Conservation (phyloP, 2,888 invertebrate species). For the Ctena decussata region DNA sequence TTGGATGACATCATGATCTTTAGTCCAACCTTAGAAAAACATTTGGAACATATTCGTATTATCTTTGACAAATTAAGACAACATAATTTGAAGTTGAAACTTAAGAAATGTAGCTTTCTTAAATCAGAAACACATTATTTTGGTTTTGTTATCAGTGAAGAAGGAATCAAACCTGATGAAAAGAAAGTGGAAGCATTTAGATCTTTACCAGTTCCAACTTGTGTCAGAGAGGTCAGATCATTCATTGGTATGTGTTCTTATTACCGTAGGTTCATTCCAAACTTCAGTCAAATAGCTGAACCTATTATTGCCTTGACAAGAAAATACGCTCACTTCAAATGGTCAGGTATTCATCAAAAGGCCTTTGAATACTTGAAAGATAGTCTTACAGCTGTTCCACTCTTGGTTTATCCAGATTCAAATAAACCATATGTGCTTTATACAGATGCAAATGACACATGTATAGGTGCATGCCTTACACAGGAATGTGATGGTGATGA, state of each 20-base stretch:
- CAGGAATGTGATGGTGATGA: constrained; percentile 12
- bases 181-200: constrained; percentile 38
- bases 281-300: constrained; percentile 39
- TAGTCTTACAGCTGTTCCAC: constrained; percentile 5
- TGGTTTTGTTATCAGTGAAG: constrained; percentile 32
- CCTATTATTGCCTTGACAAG: no score
- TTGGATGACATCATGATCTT: constrained; percentile 64
- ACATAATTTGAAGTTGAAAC: constrained; percentile 40
- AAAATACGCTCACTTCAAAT: constrained; percentile 20
- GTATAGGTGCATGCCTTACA: constrained; percentile 8
- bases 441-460: constrained; percentile 12
- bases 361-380: constrained; percentile 32
- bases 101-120: constrained; percentile 47
- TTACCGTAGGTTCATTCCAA: constrained; percentile 52
- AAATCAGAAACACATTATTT: constrained; percentile 45
- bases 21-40: constrained; percentile 44
- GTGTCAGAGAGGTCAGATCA: constrained; percentile 26
- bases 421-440: constrained; percentile 17
- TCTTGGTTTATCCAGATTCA: constrained; percentile 13
- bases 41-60: constrained; percentile 36
- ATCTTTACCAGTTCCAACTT: no score
- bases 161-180: constrained; percentile 43
- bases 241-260: constrained; percentile 37
- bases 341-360: constrained; percentile 13
- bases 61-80: constrained; percentile 46